phyloP scores from a whole-genome alignment of 1,140 invertebrate species.

The Pseudomyrmex dendroicus region DNA sequence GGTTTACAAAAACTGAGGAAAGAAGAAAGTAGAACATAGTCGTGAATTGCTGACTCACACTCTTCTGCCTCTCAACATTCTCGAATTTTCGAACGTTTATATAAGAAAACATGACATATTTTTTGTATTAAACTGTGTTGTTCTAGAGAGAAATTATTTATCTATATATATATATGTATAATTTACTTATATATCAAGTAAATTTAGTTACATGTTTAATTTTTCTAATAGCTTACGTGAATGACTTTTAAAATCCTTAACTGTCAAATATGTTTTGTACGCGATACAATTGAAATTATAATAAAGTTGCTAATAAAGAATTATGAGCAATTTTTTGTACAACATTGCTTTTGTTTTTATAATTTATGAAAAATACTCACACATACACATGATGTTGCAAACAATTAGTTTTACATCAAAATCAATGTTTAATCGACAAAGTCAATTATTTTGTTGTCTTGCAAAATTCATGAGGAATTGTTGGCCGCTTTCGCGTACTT shows the following conservation, averaged over 20 bases:
- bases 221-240: no score
- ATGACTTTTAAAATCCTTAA: no score
- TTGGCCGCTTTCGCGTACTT: slow-evolving; percentile 2
- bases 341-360: no score
- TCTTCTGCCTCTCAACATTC: slow-evolving; percentile 5
- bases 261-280: no score
- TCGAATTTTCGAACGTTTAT: slow-evolving; percentile 5
- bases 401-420: neutral
- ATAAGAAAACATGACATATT: neutral
- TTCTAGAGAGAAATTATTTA: neutral
- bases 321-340: no score
- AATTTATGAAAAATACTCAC: no score
- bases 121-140: neutral
- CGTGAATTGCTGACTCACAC: slow-evolving; percentile 33
- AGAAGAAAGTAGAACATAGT: slow-evolving; percentile 48
- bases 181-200: neutral
- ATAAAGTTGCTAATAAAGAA: no score
- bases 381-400: no score
- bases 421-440: neutral
- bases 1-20: slow-evolving; percentile 41
- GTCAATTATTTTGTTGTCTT: neutral
- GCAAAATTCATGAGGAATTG: neutral
- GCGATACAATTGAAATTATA: no score
- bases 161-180: slow-evolving; percentile 9
- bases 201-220: no score